phyloP scores from a whole-genome alignment of 2,888 invertebrate genomes.

The Pyrocoelia pectoralis region DNA sequence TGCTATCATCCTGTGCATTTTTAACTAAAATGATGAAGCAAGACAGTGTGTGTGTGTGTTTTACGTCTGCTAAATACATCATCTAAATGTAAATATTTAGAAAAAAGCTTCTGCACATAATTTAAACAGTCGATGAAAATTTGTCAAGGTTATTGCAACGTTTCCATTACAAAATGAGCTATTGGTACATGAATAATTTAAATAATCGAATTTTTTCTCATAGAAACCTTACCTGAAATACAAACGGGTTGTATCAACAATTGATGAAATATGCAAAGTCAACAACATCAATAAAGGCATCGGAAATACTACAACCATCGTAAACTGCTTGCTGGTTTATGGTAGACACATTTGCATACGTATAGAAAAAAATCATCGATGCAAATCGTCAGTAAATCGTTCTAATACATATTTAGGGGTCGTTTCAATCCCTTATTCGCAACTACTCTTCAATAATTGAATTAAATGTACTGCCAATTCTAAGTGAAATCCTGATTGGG shows the following conservation, averaged over 20 bases:
- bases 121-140: too few relatives aligned
- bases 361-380: constrained; percentile 42
- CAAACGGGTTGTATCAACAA: neutral
- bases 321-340: constrained; percentile 39
- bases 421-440: constrained; percentile 1
- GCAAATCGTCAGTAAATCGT: constrained; percentile 40
- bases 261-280: constrained; percentile 35
- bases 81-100: too few relatives aligned
- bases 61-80: too few relatives aligned
- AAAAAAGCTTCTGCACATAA: too few relatives aligned
- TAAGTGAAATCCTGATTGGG: constrained; percentile 27
- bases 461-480: neutral
- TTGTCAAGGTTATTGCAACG: too few relatives aligned
- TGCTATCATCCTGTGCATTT: too few relatives aligned
- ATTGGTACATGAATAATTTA: neutral
- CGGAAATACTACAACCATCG: constrained; percentile 41
- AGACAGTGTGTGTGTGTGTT: too few relatives aligned
- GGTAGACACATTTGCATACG: constrained; percentile 44
- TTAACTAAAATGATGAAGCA: too few relatives aligned
- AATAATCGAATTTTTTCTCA: too few relatives aligned
- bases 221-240: neutral
- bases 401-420: constrained; percentile 8
- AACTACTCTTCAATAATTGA: neutral
- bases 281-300: constrained; percentile 35
- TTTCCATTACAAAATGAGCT: too few relatives aligned